Conservation (phyloP, 2,113 vertebrate genomes). For the Microcebus tavaratra region DNA sequence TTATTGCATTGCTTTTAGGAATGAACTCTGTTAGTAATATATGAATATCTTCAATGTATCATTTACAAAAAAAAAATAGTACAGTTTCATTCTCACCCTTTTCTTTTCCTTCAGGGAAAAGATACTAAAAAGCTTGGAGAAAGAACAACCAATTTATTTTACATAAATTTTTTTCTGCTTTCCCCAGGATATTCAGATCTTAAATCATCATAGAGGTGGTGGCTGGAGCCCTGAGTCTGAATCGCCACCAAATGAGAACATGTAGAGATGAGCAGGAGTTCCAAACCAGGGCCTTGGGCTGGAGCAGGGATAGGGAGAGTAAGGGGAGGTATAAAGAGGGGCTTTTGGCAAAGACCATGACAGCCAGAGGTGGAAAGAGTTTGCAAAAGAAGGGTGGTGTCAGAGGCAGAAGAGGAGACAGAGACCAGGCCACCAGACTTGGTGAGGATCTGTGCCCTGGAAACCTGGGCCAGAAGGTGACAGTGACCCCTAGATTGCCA, state of each 20-base stretch:
- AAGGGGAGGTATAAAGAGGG: not conserved
- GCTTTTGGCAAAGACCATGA: rapidly evolving
- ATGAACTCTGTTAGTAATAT: not conserved
- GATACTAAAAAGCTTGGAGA: not conserved
- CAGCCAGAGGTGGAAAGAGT: not conserved
- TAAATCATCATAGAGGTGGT: not conserved
- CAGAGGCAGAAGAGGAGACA: not conserved
- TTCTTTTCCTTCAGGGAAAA: not conserved
- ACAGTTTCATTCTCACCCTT: conserved; percentile 18
- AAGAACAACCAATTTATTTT: conserved; percentile 15
- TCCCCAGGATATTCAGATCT: not conserved
- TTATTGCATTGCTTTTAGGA: not conserved
- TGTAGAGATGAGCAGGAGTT: not conserved
- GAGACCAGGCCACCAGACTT: not conserved
- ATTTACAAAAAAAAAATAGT: not conserved
- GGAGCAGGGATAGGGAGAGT: not conserved
- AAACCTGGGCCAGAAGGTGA: not conserved
- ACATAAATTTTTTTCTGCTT: not conserved
- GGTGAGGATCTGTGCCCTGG: not conserved
- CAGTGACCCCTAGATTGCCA: too few species aligned
- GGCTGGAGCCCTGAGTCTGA: not conserved
- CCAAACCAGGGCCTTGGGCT: not conserved
- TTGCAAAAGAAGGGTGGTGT: not conserved
- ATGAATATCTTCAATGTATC: not conserved
- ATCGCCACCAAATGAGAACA: not conserved